Percentiles rank a stretch among this genome's conserved stretches.
phyloP scores from a whole-genome alignment of 2,113 vertebrate species.

The Corapipo altera region DNA sequence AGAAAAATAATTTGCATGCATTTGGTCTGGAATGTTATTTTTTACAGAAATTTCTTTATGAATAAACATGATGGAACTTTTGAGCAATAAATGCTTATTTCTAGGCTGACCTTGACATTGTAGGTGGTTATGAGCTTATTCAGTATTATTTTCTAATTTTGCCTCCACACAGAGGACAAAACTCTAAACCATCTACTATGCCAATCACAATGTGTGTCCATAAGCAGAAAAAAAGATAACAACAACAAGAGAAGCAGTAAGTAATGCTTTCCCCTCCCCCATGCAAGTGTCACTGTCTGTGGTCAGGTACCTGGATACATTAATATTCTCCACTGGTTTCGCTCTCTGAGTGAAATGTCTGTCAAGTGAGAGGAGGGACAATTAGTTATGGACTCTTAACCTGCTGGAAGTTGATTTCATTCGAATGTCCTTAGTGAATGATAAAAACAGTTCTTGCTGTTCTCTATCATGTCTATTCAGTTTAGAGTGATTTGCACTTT shows the following conservation, averaged over 20 bases:
- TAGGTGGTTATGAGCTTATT: not conserved
- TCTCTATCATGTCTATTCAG: not conserved
- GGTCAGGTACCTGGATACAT: not conserved
- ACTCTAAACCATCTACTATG: not conserved
- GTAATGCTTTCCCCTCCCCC: not conserved
- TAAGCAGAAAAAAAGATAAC: not conserved
- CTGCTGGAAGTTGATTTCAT: constrained; percentile 32
- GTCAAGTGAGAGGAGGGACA: not conserved
- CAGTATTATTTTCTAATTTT: not conserved
- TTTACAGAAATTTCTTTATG: not conserved
- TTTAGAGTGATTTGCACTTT: constrained; percentile 33
- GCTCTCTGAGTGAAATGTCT: not conserved
- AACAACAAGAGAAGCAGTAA: not conserved
- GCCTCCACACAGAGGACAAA: not conserved
- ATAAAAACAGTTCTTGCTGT: not conserved
- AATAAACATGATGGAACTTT: not conserved
- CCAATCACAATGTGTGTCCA: not conserved
- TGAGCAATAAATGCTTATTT: not conserved
- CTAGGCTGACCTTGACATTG: not conserved
- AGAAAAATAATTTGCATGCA: not conserved
- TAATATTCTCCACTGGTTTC: not conserved
- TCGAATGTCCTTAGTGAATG: not conserved
- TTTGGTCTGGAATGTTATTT: not conserved
- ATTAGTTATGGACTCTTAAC: constrained; percentile 13
- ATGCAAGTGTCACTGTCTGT: not conserved